Evolutionary conservation across 2,888 invertebrate species (phyloP), one percentile per base, ranked within the genome.

Genomic region (Coremacera marginata): DNA sequence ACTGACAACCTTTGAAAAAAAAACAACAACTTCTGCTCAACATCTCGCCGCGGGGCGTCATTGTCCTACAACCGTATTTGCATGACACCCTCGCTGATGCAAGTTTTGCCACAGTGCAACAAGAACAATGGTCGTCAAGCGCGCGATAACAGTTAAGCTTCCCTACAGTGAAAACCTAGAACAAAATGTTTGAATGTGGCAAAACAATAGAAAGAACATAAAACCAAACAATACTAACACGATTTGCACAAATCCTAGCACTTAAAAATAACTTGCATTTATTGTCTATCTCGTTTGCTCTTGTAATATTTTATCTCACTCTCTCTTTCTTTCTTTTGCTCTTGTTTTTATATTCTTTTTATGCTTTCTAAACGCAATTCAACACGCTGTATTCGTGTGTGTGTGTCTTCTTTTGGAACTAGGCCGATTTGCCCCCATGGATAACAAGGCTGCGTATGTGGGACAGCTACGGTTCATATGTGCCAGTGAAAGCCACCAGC

Each of bases 391-490:
- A 11, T 25, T 19, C 31, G 31, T 70, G 52, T 31, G 51, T 34
- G 51, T 70, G 70, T 31, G 8, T 52, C 19, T 37, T 52, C n/a
- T n/a, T 37, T 27, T 22, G 51, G 44, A 73, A 73, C 37, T 83
- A 89, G 89, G 86, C 87, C 80, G 90, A 89, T 83, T 83, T 89
- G 76, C 89, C 90, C 63, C 91, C 91, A 37, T 95, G 95, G 89
- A 92, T 94, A 51, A 94, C 94, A 44, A 91, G 94, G 83, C 89
- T 95, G 79, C 91, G 94, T 80, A 93, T 95, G 84, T 94, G 94
- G 93, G 95, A 95, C 88, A 94, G 94, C 73, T 92, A 92, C 81
- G 91, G 91, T 72, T 91, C 90, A 55, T 91, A 90, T 79, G 89
- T 90, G 79, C 87, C 89, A 72, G 86, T 87, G 73, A 89, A 89